Conservation (phyloP, 2,797 vertebrate species). For the Ptychadena robeensis region DNA sequence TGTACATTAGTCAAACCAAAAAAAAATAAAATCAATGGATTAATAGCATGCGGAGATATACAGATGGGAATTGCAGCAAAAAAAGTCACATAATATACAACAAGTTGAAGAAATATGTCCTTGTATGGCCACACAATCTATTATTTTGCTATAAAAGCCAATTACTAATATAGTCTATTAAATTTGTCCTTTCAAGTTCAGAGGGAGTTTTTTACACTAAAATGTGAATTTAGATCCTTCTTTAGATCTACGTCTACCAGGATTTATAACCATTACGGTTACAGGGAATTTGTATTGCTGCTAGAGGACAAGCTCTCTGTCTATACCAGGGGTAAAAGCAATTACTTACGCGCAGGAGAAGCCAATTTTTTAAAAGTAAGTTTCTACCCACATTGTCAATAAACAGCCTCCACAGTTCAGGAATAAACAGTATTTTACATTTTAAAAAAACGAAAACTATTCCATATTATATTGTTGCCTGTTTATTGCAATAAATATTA, state of each 20-base stretch:
- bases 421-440: too few species aligned
- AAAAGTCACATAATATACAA: constrained; percentile 23
- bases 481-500: too few species aligned
- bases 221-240: constrained; percentile 6
- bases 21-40: constrained; percentile 55
- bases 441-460: too few species aligned
- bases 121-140: constrained; percentile 43
- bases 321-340: not conserved
- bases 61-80: constrained; percentile 17
- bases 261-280: constrained; percentile 12
- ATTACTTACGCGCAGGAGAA: not conserved
- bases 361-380: not conserved
- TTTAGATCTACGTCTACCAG: not conserved
- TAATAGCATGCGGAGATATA: constrained; percentile 41
- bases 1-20: constrained; percentile 51
- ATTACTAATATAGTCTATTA: constrained; percentile 13
- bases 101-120: constrained; percentile 38
- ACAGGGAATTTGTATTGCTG: constrained; percentile 6
- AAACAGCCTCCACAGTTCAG: not conserved
- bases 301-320: not conserved
- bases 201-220: constrained; percentile 13
- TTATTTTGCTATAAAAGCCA: constrained; percentile 29
- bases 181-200: constrained; percentile 35
- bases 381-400: not conserved
- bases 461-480: not conserved